Evolutionary conservation across 2,113 vertebrate species (phyloP).

Genomic region (Serinus canaria): DNA sequence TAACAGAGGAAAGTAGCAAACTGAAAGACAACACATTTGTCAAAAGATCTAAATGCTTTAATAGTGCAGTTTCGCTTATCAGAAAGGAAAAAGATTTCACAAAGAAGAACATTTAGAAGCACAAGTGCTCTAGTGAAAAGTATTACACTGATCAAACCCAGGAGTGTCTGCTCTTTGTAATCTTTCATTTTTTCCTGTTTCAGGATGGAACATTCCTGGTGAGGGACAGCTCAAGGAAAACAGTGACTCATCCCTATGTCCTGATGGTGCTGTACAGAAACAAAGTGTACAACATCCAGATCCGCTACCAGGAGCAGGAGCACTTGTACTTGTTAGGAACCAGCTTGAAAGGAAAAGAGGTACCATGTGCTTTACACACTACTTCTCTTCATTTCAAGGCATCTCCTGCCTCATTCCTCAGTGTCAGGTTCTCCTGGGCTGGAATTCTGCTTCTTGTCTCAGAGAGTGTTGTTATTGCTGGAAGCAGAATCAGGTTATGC

Average conservation of each 20-base stretch:
- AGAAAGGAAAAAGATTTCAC: background rate
- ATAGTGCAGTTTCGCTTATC: background rate
- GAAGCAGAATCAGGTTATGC: background rate
- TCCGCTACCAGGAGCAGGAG: conserved; percentile 79
- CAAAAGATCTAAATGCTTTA: background rate
- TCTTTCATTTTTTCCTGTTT: conserved; percentile 9
- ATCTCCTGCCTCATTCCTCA: background rate
- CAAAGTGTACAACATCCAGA: conserved; percentile 97
- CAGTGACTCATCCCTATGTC: conserved; percentile 83
- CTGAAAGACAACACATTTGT: background rate
- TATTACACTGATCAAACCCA: background rate
- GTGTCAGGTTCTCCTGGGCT: background rate
- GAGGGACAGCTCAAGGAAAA: conserved; percentile 89
- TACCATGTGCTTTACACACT: conserved; percentile 41
- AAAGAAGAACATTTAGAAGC: background rate
- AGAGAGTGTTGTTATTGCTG: background rate
- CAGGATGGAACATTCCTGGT: conserved; percentile 94
- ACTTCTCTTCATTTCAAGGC: background rate
- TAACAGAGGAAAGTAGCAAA: background rate
- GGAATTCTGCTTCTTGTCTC: background rate
- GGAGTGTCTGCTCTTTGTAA: background rate
- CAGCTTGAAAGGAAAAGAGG: conserved; percentile 88
- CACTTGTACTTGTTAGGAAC: conserved; percentile 86
- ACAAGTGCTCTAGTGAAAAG: background rate
- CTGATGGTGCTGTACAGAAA: conserved; percentile 92